Evolutionary conservation across 2,888 invertebrate genomes (phyloP).

Genomic region (Geotrupes spiniger): DNA sequence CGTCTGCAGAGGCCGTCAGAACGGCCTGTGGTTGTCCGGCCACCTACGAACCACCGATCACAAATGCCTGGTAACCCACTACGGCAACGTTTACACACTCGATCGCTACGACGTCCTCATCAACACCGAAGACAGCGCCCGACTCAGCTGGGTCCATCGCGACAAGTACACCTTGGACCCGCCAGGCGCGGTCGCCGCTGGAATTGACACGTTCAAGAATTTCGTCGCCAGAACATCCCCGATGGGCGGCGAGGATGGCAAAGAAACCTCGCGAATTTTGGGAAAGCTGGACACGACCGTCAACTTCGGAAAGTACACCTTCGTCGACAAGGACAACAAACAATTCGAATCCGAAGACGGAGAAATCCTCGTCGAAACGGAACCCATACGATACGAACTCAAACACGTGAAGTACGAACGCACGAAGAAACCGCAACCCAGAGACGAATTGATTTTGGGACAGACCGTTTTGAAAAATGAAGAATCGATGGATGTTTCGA

Average conservation of each 20-base stretch:
- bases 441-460: constrained; percentile 42
- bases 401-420: constrained; percentile 48
- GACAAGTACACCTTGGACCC: constrained; percentile 64
- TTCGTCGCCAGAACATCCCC: constrained; percentile 42
- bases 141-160: constrained; percentile 76
- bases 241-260: constrained; percentile 27
- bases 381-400: constrained; percentile 75
- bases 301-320: constrained; percentile 66
- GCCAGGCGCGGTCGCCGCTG: constrained; percentile 66
- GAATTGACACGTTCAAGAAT: constrained; percentile 41
- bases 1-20: constrained; percentile 71
- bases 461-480: constrained; percentile 50
- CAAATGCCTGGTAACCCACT: constrained; percentile 64
- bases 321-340: constrained; percentile 62
- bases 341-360: constrained; percentile 62
- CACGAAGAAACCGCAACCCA: constrained; percentile 48
- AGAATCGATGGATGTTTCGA: constrained; percentile 44
- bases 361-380: constrained; percentile 76
- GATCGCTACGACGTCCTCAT: constrained; percentile 68
- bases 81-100: constrained; percentile 56
- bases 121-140: constrained; percentile 73
- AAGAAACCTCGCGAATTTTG: constrained; percentile 56
- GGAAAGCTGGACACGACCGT: constrained; percentile 67
- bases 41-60: constrained; percentile 58
- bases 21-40: constrained; percentile 73